Base-by-base conservation (phyloP, 1,140 invertebrate species). In the Ceratitis capitata region DNA sequence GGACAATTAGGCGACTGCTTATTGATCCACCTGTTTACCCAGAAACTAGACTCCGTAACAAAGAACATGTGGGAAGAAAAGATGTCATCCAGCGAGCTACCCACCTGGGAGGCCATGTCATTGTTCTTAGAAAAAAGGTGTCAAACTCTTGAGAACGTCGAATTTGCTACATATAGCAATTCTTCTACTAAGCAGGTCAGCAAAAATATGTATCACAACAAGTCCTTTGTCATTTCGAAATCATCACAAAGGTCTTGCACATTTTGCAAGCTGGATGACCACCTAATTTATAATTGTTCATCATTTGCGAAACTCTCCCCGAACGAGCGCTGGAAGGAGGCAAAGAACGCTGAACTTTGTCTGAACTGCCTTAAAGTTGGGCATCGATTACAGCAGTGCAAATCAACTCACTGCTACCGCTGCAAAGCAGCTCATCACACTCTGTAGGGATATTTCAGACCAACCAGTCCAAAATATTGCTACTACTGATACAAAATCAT, bases 41-140 rank as follows among this genome's bases (percentile, higher is more conserved):
- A 47, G 35, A 84, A 58, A 39, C 35, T 84, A 5, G 83, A 84
- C 32, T 19, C 83, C 3, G 23, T 39, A 3, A 32, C 51, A 16
- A 47, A 84, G 39, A 29, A n/a, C 29, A 84, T 56, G 35, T 58
- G 83, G 83, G 83, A 84, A 58, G 83, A 84, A 39, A 51, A 26
- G 29, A 16, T 58, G 23, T 29, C 23, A 32, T 32, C 6, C n/a
- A 35, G 58, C 7, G 23, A 53, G 5, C n/a, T 84, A 39, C 83
- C 83, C 35, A 58, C 51, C 3, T 84, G 83, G 83, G 23, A 29
- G 4, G 51, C 14, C 14, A 84, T n/a, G n/a, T n/a, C n/a, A n/a
- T n/a, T n/a, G n/a, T n/a, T n/a, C n/a, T n/a, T n/a, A n/a, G n/a
- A n/a, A 35, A 47, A 51, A 16, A 56, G 51, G 39, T 84, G 83